Percentiles rank a stretch among this genome's conserved stretches.
These are phyloP conservation scores for Apis laboriosa DNA, from an alignment of 1,140 invertebrate species.

Conservation along the genomic window DNA sequence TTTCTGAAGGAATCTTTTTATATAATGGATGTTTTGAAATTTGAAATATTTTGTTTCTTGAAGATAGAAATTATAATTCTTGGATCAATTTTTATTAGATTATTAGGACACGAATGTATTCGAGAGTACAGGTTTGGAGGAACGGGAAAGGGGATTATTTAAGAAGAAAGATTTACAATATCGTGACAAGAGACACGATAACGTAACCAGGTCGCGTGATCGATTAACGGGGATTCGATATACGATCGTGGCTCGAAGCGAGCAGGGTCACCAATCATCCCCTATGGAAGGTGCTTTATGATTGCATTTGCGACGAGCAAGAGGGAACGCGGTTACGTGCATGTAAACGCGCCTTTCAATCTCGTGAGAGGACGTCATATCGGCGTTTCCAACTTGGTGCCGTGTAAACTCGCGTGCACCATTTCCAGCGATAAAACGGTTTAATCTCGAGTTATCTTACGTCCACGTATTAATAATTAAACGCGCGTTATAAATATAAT, in stretches of 20 bases:
- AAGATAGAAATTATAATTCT: too few species aligned
- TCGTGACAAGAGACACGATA: background rate
- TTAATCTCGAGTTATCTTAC: background rate
- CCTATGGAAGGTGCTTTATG: slow-evolving; percentile 36
- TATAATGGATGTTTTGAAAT: too few species aligned
- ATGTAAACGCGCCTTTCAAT: slow-evolving; percentile 43
- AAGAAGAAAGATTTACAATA: background rate
- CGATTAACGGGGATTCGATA: slow-evolving; percentile 2
- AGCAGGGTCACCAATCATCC: slow-evolving; percentile 43
- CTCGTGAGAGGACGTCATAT: slow-evolving; percentile 42
- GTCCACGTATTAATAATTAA: too few species aligned
- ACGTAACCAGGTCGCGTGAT: background rate
- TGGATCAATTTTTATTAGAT: too few species aligned
- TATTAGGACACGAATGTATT: too few species aligned
- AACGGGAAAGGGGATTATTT: background rate
- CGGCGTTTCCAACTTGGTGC: slow-evolving; percentile 1
- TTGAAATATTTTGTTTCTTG: too few species aligned
- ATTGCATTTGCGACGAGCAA: slow-evolving; percentile 7
- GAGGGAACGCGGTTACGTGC: slow-evolving; percentile 19
- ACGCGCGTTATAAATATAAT: background rate
- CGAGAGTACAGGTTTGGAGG: too few species aligned
- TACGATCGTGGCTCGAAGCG: slow-evolving; percentile 18
- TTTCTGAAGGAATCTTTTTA: too few species aligned
- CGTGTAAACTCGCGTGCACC: slow-evolving; percentile 13
- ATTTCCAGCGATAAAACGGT: slow-evolving; percentile 4